Base-by-base conservation (phyloP, 1,140 invertebrate genomes). In the Nilaparvata lugens region DNA sequence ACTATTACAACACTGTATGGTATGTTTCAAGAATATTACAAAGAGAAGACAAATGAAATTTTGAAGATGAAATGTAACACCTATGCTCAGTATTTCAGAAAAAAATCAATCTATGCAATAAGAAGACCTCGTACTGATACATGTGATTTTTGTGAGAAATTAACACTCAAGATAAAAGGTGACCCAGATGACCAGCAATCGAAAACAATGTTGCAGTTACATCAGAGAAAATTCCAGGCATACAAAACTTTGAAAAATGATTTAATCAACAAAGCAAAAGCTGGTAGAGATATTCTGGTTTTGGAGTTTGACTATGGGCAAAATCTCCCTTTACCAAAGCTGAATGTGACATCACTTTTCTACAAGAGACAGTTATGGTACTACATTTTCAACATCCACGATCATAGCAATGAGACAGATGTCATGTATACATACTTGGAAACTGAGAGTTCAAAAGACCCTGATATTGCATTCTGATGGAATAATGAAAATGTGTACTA, bases 261-360 rank as follows among this genome's bases (percentile, higher is more conserved):
- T n/a, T 18, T 57, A 40, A 40, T 40, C 7, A 57, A 14, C 14
- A 57, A 42, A 40, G 55, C 35, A 57, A 57, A 57, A 57, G 13
- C 55, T 57, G 23, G 35, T 18, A 42, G n/a, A 43, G 31, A 55
- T 56, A 23, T 28, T 23, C 28, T 61, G 13, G 62, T 61, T 13
- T 35, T 64, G 2, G 62, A 64, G 40, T 64, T 64, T 48, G 62
- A 64, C 43, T 64, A 64, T 38, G 52, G 21, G 48, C 62, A 64
- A 52, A 64, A 64, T 61, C 43, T 52, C 14, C 58, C 62, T 5
- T 31, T 64, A 16, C 62, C 62, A 42, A 61, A 61, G 16, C n/a
- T 64, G 16, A 56, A 21, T 52, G 59, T 61, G n/a, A 64, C 13
- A 13, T 13, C 21, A 1, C 62, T 56, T 18, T 64, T 64, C 52